These are phyloP conservation scores for Syngnathus rostellatus DNA, from an alignment of 2,797 vertebrate species.

Conservation along the genomic window DNA sequence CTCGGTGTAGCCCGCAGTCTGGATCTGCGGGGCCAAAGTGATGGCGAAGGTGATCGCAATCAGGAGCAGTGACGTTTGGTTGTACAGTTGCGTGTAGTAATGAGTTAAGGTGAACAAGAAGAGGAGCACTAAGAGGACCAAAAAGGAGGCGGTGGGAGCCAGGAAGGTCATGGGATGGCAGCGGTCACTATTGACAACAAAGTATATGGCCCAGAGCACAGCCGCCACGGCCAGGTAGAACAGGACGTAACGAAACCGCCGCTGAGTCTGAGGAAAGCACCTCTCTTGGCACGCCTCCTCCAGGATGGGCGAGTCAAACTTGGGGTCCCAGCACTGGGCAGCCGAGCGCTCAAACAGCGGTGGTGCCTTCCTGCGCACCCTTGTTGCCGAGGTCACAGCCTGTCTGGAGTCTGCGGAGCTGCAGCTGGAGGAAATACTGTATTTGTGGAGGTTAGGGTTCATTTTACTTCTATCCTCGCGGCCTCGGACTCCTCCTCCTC, in stretches of 20 bases:
- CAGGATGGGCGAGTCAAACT: constrained; percentile 88
- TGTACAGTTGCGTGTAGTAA: constrained; percentile 77
- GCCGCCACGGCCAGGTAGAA: constrained; percentile 83
- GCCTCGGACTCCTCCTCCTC: constrained; percentile 28
- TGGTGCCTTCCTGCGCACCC: constrained; percentile 69
- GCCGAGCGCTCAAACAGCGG: constrained; percentile 93
- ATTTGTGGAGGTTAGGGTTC: constrained; percentile 79
- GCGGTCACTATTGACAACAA: constrained; percentile 71
- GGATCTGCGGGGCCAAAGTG: constrained; percentile 83
- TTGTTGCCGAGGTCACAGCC: constrained; percentile 51
- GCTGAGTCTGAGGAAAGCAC: constrained; percentile 91
- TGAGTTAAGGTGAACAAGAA: constrained; percentile 87
- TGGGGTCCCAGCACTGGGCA: constrained; percentile 91
- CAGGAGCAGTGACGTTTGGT: constrained; percentile 79
- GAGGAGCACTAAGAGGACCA: constrained; percentile 76
- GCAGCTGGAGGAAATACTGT: constrained; percentile 93
- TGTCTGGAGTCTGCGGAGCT: constrained; percentile 83
- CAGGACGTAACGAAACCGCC: constrained; percentile 89
- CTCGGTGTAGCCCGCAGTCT: constrained; percentile 67
- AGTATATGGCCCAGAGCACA: constrained; percentile 86
- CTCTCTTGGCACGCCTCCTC: constrained; percentile 93
- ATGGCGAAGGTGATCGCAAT: constrained; percentile 80
- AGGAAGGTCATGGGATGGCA: constrained; percentile 72
- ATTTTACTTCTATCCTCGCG: constrained; percentile 43
- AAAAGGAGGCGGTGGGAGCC: constrained; percentile 77